These are phyloP conservation scores for Drosophila flavopinicola DNA, from an alignment of 2,888 invertebrate species.

Conservation along the genomic window DNA sequence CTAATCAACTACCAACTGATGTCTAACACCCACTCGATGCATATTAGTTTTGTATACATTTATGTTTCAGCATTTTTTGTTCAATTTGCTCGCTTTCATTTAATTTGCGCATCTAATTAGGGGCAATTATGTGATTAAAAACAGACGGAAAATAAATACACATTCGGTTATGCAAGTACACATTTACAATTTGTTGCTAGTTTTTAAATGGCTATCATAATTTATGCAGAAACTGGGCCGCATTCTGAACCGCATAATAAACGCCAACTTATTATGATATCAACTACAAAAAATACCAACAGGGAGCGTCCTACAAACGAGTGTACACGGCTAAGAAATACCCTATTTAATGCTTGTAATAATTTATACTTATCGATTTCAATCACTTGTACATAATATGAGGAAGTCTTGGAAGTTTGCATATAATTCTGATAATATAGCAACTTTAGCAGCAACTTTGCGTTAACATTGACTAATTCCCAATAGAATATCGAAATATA, in stretches of 20 bases:
- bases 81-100: conserved; percentile 36
- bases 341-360: too few species aligned
- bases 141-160: conserved; percentile 21
- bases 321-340: neutral
- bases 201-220: conserved; percentile 39
- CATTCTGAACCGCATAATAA: conserved; percentile 46
- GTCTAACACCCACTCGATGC: conserved; percentile 5
- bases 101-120: conserved; percentile 70
- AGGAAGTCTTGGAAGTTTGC: too few species aligned
- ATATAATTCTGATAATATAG: too few species aligned
- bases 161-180: conserved; percentile 5
- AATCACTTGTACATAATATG: too few species aligned
- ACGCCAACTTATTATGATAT: conserved; percentile 72
- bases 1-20: conserved; percentile 22
- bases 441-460: too few species aligned
- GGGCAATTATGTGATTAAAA: conserved; percentile 72
- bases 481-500: too few species aligned
- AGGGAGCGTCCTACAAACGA: neutral
- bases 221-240: conserved; percentile 41
- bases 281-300: conserved; percentile 20
- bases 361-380: too few species aligned
- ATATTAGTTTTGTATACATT: too few species aligned
- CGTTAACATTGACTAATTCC: too few species aligned
- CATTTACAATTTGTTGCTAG: conserved; percentile 31
- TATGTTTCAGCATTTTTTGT: conserved; percentile 13